Evolutionary conservation across 2,797 vertebrate species (phyloP), one percentile per base, ranked within the genome.

Genomic region (Tapera naevia): DNA sequence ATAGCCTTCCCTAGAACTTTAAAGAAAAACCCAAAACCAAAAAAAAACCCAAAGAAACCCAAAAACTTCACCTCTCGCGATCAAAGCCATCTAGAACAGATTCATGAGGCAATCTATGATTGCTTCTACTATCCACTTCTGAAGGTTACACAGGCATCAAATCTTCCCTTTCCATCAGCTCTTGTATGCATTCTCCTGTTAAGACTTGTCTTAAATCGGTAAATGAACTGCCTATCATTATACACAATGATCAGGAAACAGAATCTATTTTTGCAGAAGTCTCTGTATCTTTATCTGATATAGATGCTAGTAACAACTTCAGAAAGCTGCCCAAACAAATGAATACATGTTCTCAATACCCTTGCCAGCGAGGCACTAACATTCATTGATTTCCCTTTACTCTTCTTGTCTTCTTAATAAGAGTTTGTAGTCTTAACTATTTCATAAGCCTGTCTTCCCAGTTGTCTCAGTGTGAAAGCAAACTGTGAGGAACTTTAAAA

Each of bases 361-460:
- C 13, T 17, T 56, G 18, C 32, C 33, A 58, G 41, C 19, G 39
- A 69, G n/a, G 51, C 43, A 16, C 25, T 16, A 23, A 9, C 41
- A 78, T 30, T 43, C 53, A 53, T 41, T 0, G 14, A 80, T 83
- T 62, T 96, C 51, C 30, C 17, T 56, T 84, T 90, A 66, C 32
- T 15, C 25, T 37, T 87, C 71, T 92, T 94, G 84, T 78, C 54
- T 89, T 93, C 45, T 85, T 79, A 91, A 64, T 50, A 80, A 61
- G 32, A 67, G 24, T 30, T n/a, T n/a, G 45, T 73, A 79, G 50
- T 37, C 35, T 92, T 64, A 71, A 54, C 37, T 86, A 91, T 91
- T 86, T 94, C 86, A 76, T 86, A 90, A 74, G 45, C 48, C 80
- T 91, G 37, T 95, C 95, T 88, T 89, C 54, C 8, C 74, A 91